These are phyloP conservation scores for Microctenopoma steveboyesi DNA, from an alignment of 2,797 vertebrate genomes.

Conservation along the genomic window DNA sequence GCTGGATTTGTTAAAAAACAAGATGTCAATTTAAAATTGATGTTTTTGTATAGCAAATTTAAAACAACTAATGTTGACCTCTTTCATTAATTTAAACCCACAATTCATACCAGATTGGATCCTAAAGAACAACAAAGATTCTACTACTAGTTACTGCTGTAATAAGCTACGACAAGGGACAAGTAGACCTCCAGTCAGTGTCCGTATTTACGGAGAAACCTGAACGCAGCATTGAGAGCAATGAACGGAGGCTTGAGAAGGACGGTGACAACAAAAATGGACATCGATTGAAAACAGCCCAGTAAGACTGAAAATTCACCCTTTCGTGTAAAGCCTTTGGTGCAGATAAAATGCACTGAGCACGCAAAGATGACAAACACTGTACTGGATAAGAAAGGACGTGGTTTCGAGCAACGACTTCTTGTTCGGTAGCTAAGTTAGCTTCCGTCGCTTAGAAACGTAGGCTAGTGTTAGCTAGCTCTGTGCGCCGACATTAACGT, in stretches of 20 bases:
- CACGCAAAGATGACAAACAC: fast-evolving
- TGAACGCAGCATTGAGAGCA: constrained; percentile 64
- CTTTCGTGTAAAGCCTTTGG: fast-evolving
- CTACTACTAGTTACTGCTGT: neutral
- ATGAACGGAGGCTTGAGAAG: constrained; percentile 55
- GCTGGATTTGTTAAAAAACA: too few relatives aligned
- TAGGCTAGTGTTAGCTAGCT: constrained; percentile 21
- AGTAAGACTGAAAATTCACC: constrained; percentile 34
- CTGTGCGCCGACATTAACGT: constrained; percentile 8
- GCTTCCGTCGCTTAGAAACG: constrained; percentile 57
- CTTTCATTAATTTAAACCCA: neutral
- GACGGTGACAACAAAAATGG: constrained; percentile 65
- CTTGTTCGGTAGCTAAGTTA: constrained; percentile 54
- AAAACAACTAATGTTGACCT: too few relatives aligned
- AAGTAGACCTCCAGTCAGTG: constrained; percentile 5
- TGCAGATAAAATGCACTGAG: fast-evolving
- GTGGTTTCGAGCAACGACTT: constrained; percentile 28
- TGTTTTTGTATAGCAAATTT: too few relatives aligned
- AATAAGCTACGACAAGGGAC: neutral
- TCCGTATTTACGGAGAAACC: constrained; percentile 21
- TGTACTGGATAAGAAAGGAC: neutral
- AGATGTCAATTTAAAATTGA: too few relatives aligned
- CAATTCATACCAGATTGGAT: fast-evolving
- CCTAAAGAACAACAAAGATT: neutral
- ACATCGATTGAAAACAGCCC: constrained; percentile 43